A percentile compares a stretch with the other conserved stretches of the same genome.
phyloP scores from a whole-genome alignment of 2,113 vertebrate genomes.

The Condylura cristata region DNA sequence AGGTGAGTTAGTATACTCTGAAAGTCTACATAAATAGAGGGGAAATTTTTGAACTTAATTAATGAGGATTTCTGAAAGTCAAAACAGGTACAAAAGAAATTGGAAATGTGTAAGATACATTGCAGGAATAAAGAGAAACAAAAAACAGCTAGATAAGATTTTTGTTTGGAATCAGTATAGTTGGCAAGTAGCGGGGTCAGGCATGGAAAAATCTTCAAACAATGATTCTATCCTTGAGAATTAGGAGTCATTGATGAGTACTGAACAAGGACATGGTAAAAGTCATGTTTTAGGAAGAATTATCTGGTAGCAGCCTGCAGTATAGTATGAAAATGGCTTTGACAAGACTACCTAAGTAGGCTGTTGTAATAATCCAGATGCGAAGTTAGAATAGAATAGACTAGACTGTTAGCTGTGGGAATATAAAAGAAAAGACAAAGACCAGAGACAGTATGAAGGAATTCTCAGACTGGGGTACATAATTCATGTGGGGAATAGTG shows the following conservation, averaged over 20 bases:
- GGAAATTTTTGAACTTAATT: background rate
- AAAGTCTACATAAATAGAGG: background rate
- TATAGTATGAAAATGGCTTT: slow-evolving; percentile 56
- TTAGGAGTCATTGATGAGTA: slow-evolving; percentile 27
- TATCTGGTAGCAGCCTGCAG: slow-evolving; percentile 53
- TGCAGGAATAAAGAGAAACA: background rate
- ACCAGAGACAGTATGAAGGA: slow-evolving; percentile 65
- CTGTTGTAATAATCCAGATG: slow-evolving; percentile 71
- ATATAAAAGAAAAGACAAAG: slow-evolving; percentile 68
- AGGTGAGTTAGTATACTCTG: background rate
- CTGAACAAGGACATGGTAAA: slow-evolving; percentile 31
- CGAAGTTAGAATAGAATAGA: slow-evolving; percentile 37
- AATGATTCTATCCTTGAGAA: background rate
- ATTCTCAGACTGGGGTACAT: slow-evolving; percentile 30
- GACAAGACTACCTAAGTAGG: slow-evolving; percentile 68
- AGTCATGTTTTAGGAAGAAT: slow-evolving; percentile 67
- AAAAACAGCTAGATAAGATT: background rate
- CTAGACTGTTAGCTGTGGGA: slow-evolving; percentile 51
- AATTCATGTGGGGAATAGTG: slow-evolving; percentile 29
- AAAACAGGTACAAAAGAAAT: background rate
- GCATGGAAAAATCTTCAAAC: slow-evolving; percentile 32
- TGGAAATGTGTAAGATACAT: background rate
- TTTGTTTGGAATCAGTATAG: background rate
- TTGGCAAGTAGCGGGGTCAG: background rate
- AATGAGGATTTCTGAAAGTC: background rate